Conservation (phyloP, 2,113 vertebrate species). For the Leuciscus idus region DNA sequence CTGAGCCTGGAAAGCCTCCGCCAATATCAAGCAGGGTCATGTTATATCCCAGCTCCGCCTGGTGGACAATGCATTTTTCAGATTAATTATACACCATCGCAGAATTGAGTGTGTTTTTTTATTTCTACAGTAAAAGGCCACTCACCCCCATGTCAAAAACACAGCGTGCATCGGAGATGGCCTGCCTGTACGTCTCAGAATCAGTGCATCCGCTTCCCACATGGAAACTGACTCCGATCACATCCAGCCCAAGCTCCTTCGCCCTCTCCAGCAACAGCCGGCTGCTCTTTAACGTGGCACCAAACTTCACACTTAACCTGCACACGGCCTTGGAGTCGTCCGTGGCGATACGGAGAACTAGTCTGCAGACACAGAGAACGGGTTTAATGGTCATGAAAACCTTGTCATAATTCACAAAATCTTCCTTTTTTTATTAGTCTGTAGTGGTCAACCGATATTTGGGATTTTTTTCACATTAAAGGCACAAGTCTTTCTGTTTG, state of each 20-base stretch:
- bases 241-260: slow-evolving; percentile 86
- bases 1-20: slow-evolving; percentile 96
- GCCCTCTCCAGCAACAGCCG: slow-evolving; percentile 90
- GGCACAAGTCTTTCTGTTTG: too few species aligned
- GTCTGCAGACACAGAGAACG: slow-evolving; percentile 66
- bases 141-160: slow-evolving; percentile 97
- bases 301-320: slow-evolving; percentile 95
- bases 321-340: slow-evolving; percentile 96
- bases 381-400: background rate
- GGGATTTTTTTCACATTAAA: too few species aligned
- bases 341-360: slow-evolving; percentile 94
- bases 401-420: background rate
- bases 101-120: background rate
- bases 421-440: background rate
- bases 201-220: slow-evolving; percentile 97
- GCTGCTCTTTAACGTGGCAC: slow-evolving; percentile 89
- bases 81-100: background rate
- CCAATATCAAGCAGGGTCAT: slow-evolving; percentile 96
- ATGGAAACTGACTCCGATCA: slow-evolving; percentile 96
- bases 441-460: background rate
- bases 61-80: slow-evolving; percentile 1
- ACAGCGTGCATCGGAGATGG: slow-evolving; percentile 90
- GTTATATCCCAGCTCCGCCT: slow-evolving; percentile 89
- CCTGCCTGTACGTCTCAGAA: slow-evolving; percentile 86
- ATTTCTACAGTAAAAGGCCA: slow-evolving; percentile 32